Evolutionary conservation across 2,888 invertebrate genomes (phyloP), one percentile per base, ranked within the genome.

Genomic region (Mythimna vitellina): DNA sequence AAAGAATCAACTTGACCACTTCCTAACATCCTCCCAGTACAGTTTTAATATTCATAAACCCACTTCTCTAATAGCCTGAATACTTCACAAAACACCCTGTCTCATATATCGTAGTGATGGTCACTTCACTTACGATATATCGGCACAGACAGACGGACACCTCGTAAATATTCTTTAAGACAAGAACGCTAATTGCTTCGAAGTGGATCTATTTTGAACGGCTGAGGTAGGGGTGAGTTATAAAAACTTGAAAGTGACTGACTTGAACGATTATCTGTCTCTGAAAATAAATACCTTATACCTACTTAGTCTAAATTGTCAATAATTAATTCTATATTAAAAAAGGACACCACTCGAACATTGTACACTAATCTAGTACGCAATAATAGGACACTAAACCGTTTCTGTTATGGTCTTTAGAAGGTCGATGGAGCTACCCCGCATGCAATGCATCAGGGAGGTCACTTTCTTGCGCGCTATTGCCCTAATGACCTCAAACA

Each of bases 101-200:
- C 88, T 84, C 86, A 85, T 89, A 90, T 85, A 86, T 89, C 83
- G 57, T 81, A 49, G 71, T 81, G 78, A 84, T 86, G 85, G 84
- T 86, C 82, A 83, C 83, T 83, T 83, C 82, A 78, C 83, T 84
- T 81, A 82, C 68, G 80, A 88, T 88, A 84, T 82, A 76, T 87
- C 75, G 25, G 58, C 58, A 76, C 70, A 81, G 89, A 88, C 89
- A 85, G 79, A 86, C 89, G 80, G 82, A 91, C 89, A 83, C 85
- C 76, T 87, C 83, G 87, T 93, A 93, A 93, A 93, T 93, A 91
- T 89, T 87, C 74, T 76, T 74, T 87, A 88, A 89, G 92, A 92
- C 92, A 91, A 87, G 87, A 71, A 64, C 78, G 85, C 86, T 94
- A 92, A 94, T 94, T 93, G 92, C 90, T 85, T 88, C 79, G 81